A percentile compares a stretch with the other conserved stretches of the same genome.
Evolutionary conservation across 2,888 invertebrate species (phyloP).

Genomic region (Tachina grossa): DNA sequence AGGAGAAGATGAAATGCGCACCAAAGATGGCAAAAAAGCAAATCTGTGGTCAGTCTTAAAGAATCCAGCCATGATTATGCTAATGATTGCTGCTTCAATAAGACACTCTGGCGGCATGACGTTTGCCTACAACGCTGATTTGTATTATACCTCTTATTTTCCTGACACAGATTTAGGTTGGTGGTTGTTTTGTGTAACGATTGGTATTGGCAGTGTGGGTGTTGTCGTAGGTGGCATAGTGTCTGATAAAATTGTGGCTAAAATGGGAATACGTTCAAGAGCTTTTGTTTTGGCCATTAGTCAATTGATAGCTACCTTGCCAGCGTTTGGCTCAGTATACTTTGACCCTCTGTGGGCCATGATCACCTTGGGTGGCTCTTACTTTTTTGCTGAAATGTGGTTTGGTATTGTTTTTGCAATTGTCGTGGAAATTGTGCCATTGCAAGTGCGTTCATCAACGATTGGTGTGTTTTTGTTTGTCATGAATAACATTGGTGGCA

Average conservation of each 20-base stretch:
- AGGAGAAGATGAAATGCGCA: conserved; percentile 85
- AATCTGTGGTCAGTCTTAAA: conserved; percentile 90
- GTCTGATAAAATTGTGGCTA: conserved; percentile 93
- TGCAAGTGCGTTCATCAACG: conserved; percentile 91
- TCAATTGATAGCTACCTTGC: conserved; percentile 91
- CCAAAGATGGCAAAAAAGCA: conserved; percentile 84
- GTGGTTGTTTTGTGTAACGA: conserved; percentile 95
- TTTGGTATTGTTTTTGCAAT: conserved; percentile 96
- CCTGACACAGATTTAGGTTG: conserved; percentile 95
- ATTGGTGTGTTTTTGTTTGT: conserved; percentile 94
- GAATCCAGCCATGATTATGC: conserved; percentile 90
- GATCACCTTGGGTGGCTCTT: conserved; percentile 93
- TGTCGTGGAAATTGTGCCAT: conserved; percentile 93
- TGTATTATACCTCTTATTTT: conserved; percentile 94
- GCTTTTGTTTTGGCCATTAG: conserved; percentile 91
- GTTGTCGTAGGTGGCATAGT: conserved; percentile 89
- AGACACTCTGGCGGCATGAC: conserved; percentile 95
- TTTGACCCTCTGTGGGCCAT: conserved; percentile 93
- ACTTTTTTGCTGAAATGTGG: conserved; percentile 97
- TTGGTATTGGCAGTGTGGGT: conserved; percentile 89
- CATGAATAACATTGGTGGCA: conserved; percentile 96
- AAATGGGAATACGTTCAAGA: conserved; percentile 92
- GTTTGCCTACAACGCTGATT: conserved; percentile 95
- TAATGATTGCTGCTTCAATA: conserved; percentile 93
- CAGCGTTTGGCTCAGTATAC: conserved; percentile 93